Percentiles rank a stretch among this genome's conserved stretches.
These are phyloP conservation scores for Brachionus asplanchnoidis DNA, from an alignment of 1,140 invertebrate species.

Conservation along the genomic window DNA sequence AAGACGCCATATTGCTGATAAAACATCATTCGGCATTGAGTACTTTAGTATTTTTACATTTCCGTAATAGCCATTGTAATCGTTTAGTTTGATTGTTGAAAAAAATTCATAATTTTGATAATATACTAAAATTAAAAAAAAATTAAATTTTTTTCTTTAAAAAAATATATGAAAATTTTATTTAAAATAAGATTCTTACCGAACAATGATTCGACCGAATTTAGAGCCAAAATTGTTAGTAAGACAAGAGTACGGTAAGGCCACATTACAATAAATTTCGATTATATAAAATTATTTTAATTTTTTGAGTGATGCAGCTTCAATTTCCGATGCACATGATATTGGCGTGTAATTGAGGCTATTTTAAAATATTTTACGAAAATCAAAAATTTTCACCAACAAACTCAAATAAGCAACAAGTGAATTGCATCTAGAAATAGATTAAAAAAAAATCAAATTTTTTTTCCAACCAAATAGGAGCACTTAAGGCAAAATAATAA, in stretches of 20 bases:
- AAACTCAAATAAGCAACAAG: neutral
- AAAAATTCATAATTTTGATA: conserved; percentile 41
- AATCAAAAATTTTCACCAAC: neutral
- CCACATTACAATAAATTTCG: neutral
- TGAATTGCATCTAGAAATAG: neutral
- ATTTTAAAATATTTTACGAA: neutral
- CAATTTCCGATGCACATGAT: neutral
- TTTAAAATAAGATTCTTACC: neutral
- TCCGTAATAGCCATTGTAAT: conserved; percentile 35
- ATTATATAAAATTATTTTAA: neutral
- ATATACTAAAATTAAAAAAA: neutral
- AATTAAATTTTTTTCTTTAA: neutral
- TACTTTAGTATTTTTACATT: conserved; percentile 34
- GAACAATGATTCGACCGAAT: neutral
- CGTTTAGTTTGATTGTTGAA: conserved; percentile 36
- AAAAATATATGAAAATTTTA: neutral
- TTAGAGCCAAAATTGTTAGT: neutral
- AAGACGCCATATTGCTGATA: conserved; percentile 36
- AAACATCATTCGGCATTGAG: conserved; percentile 32
- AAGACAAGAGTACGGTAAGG: neutral
- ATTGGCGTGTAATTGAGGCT: neutral
- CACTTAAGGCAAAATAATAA: neutral
- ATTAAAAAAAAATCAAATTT: neutral
- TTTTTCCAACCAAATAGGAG: neutral
- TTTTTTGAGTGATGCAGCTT: neutral